Conservation (phyloP, 37 sponge, comb jelly and placozoan genomes). For the Hormiphora californensis region DNA sequence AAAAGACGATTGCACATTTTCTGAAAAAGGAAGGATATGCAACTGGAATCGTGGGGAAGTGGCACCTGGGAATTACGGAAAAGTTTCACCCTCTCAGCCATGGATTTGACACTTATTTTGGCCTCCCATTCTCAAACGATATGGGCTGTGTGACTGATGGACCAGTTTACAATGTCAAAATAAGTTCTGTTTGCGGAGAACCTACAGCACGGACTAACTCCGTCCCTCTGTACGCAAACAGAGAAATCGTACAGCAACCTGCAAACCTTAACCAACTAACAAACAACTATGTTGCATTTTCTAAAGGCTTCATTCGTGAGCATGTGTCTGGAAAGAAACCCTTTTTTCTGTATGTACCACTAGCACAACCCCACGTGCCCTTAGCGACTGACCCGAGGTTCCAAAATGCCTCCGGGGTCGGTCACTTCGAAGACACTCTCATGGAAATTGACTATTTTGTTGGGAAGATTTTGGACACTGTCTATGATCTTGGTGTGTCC, state of each 20-base stretch:
- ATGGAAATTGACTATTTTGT: constrained; percentile 48
- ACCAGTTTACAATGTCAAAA: constrained; percentile 40
- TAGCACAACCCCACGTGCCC: constrained; percentile 26
- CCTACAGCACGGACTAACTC: background rate
- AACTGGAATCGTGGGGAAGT: constrained; percentile 64
- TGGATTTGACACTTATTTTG: constrained; percentile 64
- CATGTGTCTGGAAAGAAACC: background rate
- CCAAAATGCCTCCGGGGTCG: background rate
- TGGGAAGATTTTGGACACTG: background rate
- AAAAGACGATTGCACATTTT: constrained; percentile 58
- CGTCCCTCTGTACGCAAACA: constrained; percentile 58
- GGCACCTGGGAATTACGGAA: constrained; percentile 60
- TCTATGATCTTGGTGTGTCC: background rate
- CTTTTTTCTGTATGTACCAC: constrained; percentile 25
- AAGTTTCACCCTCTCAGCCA: constrained; percentile 54
- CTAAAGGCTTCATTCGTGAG: background rate
- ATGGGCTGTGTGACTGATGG: constrained; percentile 56
- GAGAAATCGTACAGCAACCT: constrained; percentile 61
- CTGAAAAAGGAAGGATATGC: constrained; percentile 60
- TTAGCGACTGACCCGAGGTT: background rate
- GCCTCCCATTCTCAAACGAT: constrained; percentile 63
- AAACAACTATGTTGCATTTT: background rate
- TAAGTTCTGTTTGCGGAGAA: background rate
- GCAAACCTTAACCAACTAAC: constrained; percentile 59
- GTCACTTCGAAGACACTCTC: background rate